Evolutionary conservation across 2,113 vertebrate genomes (phyloP).

Genomic region (Anseranas semipalmata): DNA sequence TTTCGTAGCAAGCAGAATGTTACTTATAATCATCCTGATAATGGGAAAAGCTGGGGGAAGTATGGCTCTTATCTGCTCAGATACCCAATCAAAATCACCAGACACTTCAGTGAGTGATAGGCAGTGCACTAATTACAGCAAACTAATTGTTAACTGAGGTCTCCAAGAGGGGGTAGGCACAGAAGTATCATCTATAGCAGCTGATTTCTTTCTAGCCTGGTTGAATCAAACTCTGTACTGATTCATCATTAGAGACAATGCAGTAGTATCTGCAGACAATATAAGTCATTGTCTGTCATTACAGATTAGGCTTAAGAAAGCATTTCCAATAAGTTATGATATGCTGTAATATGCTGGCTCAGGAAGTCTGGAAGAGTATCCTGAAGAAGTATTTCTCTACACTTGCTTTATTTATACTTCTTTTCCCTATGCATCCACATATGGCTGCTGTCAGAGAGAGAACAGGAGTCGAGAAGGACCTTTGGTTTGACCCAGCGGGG

Average conservation of each 20-base stretch:
- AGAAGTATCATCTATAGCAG: not conserved
- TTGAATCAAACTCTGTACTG: not conserved
- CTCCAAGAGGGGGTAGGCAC: not conserved
- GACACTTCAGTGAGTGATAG: not conserved
- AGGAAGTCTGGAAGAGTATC: not conserved
- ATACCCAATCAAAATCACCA: not conserved
- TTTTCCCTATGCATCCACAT: not conserved
- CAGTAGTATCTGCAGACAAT: not conserved
- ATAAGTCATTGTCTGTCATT: not conserved
- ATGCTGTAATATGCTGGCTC: not conserved
- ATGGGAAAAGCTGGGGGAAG: not conserved
- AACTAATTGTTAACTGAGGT: not conserved
- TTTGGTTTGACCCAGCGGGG: not conserved
- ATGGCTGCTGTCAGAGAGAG: not conserved
- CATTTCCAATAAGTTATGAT: not conserved
- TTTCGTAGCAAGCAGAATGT: not conserved
- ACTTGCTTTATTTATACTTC: not conserved
- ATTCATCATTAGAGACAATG: not conserved
- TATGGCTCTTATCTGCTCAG: not conserved
- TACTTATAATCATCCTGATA: not conserved
- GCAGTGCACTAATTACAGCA: not conserved
- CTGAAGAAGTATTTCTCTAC: not conserved
- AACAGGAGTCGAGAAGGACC: not conserved
- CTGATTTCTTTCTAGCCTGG: not conserved
- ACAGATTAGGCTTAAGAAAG: not conserved